Evolutionary conservation across 2,888 invertebrate genomes (phyloP).

Genomic region (Drosophila acutilabella): DNA sequence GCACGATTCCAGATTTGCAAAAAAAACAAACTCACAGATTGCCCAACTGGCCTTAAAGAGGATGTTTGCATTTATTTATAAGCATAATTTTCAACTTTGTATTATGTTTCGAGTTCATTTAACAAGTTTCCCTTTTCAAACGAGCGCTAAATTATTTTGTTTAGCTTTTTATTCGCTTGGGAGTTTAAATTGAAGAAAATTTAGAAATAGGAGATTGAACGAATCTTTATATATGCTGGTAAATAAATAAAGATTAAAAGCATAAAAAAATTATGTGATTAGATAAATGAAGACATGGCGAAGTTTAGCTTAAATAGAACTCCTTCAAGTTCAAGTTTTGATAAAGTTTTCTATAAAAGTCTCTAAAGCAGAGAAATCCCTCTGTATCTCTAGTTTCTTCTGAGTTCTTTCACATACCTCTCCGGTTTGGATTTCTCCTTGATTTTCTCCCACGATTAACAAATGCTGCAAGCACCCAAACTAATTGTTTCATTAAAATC

Average conservation of each 20-base stretch:
- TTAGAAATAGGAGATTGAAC: background rate
- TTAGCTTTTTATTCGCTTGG: background rate
- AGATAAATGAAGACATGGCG: too few species aligned
- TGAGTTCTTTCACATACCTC: background rate
- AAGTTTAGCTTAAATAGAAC: too few species aligned
- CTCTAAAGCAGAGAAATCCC: background rate
- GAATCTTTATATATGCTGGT: background rate
- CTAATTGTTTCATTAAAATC: conserved; percentile 63
- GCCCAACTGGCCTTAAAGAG: conserved; percentile 49
- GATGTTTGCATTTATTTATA: conserved; percentile 68
- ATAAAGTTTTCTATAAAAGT: too few species aligned
- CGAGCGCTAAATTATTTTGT: conserved; percentile 22
- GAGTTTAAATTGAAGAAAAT: background rate
- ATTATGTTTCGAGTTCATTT: conserved; percentile 56
- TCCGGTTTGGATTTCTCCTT: background rate
- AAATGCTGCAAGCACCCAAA: conserved; percentile 37
- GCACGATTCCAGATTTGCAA: conserved; percentile 29
- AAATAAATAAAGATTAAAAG: background rate
- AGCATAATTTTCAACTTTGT: conserved; percentile 29
- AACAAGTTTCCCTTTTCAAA: conserved; percentile 39
- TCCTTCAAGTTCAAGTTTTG: too few species aligned
- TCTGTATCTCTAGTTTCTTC: background rate
- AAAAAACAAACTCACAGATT: background rate
- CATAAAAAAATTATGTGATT: too few species aligned
- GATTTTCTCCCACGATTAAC: conserved; percentile 63